phyloP scores from a whole-genome alignment of 2,888 invertebrate species.

The Venustoraphidia nigricollis region DNA sequence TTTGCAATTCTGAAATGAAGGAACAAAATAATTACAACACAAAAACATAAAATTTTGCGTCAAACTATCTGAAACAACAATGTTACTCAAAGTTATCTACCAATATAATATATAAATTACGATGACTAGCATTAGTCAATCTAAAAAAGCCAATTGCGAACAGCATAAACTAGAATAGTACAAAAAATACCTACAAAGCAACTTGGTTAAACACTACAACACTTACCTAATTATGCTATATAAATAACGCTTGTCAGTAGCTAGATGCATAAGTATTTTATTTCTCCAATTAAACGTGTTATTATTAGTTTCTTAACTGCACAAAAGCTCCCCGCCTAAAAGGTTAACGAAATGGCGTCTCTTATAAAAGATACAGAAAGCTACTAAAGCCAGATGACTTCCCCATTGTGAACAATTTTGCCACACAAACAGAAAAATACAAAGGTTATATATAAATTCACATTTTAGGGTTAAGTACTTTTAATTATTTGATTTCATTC shows the following conservation, averaged over 20 bases:
- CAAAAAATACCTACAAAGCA: too few relatives aligned
- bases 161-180: too few relatives aligned
- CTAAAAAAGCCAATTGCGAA: too few relatives aligned
- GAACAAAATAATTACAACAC: too few relatives aligned
- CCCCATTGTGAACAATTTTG: not conserved
- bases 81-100: too few relatives aligned
- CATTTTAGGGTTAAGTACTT: too few relatives aligned
- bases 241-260: not conserved
- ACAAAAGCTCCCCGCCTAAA: conserved; percentile 25
- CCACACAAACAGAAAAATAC: too few relatives aligned
- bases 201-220: not conserved
- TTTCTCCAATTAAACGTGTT: not conserved
- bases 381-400: conserved; percentile 1
- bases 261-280: not conserved
- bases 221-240: not conserved
- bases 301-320: conserved; percentile 14
- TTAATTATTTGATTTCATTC: too few relatives aligned
- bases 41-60: too few relatives aligned
- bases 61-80: too few relatives aligned
- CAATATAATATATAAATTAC: not conserved
- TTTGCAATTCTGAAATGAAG: too few relatives aligned
- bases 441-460: too few relatives aligned
- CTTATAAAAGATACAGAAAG: conserved; percentile 8
- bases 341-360: conserved; percentile 30
- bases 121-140: not conserved